Evolutionary conservation across 2,113 vertebrate species (phyloP), one percentile per base, ranked within the genome.

Genomic region (Stigmatopora nigra): DNA sequence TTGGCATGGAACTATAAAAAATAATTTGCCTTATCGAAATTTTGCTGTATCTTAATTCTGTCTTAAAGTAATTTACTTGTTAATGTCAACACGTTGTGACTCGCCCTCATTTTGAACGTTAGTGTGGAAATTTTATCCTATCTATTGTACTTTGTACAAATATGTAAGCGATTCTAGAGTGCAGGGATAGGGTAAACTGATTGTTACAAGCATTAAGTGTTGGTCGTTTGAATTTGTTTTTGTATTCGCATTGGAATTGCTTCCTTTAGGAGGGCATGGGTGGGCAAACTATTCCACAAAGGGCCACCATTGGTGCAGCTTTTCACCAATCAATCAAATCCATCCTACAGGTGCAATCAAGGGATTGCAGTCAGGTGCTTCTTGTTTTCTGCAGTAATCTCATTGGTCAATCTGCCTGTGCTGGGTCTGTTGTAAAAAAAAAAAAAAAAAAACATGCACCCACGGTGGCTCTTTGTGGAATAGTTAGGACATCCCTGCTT

Each of bases 141-240:
- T 71, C 63, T 69, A 72, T 14, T 13, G 35, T 61, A 20, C 5
- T 11, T 7, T 41, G 38, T 35, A 41, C 46, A 41, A 60, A 49
- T 61, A 31, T 31, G 1, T 65, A 44, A 36, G 5, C 56, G n/a
- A 20, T 16, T 22, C 31, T 19, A 10, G 31, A 44, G 19, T 59
- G 45, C 36, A 52, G 45, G 61, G 60, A 31, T 31, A 31, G 25
- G 25, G 2, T 52, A 63, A 59, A 56, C 46, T 76, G 79, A 82
- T 78, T 80, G 70, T 80, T 71, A 74, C 63, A 58, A 73, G 74
- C 77, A 66, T 59, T 19, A 57, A 31, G 25, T 71, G 64, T 53
- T 60, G 65, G 53, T 65, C 46, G 55, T 51, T 60, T 45, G n/a
- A 44, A 14, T 70, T 59, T 67, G 56, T n/a, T 22, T 70, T 10